Conservation (phyloP, 1,140 invertebrate species). For the Tachypleus tridentatus region DNA sequence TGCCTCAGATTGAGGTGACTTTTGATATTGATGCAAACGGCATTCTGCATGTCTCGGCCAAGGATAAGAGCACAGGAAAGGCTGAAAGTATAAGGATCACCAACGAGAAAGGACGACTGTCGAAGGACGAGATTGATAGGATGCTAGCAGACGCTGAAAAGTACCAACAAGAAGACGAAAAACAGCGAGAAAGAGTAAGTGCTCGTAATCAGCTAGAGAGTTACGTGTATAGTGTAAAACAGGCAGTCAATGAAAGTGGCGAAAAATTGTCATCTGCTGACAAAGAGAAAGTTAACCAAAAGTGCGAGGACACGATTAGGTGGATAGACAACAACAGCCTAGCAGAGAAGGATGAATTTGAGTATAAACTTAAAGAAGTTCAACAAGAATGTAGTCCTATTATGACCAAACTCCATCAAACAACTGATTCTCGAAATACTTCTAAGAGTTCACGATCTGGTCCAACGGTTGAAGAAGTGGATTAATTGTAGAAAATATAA, state of each 20-base stretch:
- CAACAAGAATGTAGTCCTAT: constrained; percentile 22
- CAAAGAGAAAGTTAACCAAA: constrained; percentile 42
- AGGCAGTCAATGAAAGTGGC: constrained; percentile 25
- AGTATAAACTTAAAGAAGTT: constrained; percentile 32
- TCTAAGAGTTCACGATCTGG: no score
- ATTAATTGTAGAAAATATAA: no score
- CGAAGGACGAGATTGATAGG: constrained; percentile 45
- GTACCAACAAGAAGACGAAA: constrained; percentile 39
- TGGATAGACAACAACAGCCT: constrained; percentile 38
- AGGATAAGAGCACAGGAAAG: constrained; percentile 42
- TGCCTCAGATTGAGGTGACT: constrained; percentile 44
- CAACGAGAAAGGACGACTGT: constrained; percentile 40
- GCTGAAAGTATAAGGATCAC: constrained; percentile 39
- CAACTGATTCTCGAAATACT: no score
- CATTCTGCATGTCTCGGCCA: constrained; percentile 36
- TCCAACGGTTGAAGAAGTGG: no score
- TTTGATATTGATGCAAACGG: constrained; percentile 45
- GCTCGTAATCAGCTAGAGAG: constrained; percentile 30
- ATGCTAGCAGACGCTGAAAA: constrained; percentile 41
- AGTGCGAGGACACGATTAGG: constrained; percentile 33
- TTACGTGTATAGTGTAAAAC: constrained; percentile 20
- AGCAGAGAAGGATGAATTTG: constrained; percentile 37
- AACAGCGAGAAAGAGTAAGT: constrained; percentile 39
- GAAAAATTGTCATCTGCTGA: constrained; percentile 46
- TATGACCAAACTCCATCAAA: constrained; percentile 4